Percentiles rank a stretch among this genome's conserved stretches.
Evolutionary conservation across 64 coral and sea anemone species (phyloP).

Genomic region (Exaiptasia diaphana): DNA sequence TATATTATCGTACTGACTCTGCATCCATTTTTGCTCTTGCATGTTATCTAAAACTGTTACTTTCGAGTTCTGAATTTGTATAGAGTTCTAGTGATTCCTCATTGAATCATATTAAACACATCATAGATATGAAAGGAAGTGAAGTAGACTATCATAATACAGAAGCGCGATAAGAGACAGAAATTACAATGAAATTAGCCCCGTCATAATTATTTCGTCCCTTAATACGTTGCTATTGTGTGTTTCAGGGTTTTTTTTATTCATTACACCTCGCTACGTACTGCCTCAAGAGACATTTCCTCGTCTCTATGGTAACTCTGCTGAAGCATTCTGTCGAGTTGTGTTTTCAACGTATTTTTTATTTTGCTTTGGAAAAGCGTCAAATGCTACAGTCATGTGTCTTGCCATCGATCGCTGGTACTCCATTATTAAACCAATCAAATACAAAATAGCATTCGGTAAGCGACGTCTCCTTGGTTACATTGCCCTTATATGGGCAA

Average conservation of each 20-base stretch:
- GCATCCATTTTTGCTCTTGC: too few species aligned
- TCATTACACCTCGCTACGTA: constrained; percentile 10
- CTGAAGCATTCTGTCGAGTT: background rate
- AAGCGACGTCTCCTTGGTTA: constrained; percentile 16
- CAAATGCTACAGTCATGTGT: constrained; percentile 37
- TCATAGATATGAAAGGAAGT: too few species aligned
- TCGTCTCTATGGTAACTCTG: background rate
- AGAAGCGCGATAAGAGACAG: too few species aligned
- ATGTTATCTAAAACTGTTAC: too few species aligned
- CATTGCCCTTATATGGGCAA: constrained; percentile 21
- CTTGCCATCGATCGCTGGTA: constrained; percentile 79
- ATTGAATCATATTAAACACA: too few species aligned
- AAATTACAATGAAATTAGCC: too few species aligned
- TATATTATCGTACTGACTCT: background rate
- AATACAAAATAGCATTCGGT: constrained; percentile 14
- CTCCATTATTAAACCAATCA: constrained; percentile 61
- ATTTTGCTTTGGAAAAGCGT: constrained; percentile 61
- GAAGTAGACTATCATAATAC: too few species aligned
- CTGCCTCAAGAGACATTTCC: constrained; percentile 1
- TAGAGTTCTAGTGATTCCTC: too few species aligned
- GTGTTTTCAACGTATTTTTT: constrained; percentile 47
- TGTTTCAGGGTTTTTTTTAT: background rate
- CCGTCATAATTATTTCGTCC: too few species aligned
- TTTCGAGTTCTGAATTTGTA: too few species aligned
- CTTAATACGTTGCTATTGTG: too few species aligned